Evolutionary conservation across 2,888 invertebrate species (phyloP).

Genomic region (Xanthorhoe spadicearia): DNA sequence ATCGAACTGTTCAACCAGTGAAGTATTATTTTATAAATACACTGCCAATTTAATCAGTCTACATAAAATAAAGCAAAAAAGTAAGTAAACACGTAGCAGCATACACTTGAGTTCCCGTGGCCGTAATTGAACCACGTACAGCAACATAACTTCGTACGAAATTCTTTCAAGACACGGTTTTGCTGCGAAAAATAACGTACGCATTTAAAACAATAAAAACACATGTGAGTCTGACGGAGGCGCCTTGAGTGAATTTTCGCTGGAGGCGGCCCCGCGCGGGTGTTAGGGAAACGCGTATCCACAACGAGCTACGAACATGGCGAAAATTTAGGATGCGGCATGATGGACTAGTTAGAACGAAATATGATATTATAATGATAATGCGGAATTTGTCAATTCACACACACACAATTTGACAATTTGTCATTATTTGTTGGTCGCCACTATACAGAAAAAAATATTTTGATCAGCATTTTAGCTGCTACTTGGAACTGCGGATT

Average conservation of each 20-base stretch:
- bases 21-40: background rate
- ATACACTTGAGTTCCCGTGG: conserved; percentile 52
- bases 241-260: conserved; percentile 74
- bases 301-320: conserved; percentile 41
- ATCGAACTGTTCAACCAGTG: conserved; percentile 6
- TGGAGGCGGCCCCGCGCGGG: conserved; percentile 48
- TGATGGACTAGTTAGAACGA: too few species aligned
- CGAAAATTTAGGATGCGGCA: conserved; percentile 52
- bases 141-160: conserved; percentile 65
- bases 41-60: conserved; percentile 30
- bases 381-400: too few species aligned
- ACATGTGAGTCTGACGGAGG: conserved; percentile 68
- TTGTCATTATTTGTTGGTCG: too few species aligned
- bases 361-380: too few species aligned
- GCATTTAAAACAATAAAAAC: conserved; percentile 80
- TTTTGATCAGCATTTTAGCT: too few species aligned
- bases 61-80: conserved; percentile 42
- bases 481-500: too few species aligned
- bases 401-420: too few species aligned
- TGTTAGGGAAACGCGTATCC: conserved; percentile 53
- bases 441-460: too few species aligned
- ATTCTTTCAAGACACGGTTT: conserved; percentile 59
- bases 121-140: conserved; percentile 68
- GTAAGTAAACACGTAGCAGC: conserved; percentile 45
- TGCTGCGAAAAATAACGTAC: conserved; percentile 72